Base-by-base conservation (phyloP, 2,888 invertebrate genomes). In the Phyllotreta cruciferae region DNA sequence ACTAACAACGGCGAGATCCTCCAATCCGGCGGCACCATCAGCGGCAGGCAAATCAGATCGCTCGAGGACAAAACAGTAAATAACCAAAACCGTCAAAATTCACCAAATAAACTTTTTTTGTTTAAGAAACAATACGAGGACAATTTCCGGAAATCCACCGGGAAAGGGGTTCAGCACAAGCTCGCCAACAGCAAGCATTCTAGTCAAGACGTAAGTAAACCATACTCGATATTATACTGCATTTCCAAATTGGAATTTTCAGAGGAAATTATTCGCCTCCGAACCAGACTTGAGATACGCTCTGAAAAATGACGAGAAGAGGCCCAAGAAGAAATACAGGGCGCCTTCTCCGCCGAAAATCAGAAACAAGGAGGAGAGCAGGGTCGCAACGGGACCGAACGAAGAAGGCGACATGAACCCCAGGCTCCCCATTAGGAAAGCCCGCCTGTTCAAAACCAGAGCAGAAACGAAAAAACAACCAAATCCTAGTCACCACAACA, bases 1-100 rank as follows among this genome's bases (percentile, higher is more conserved):
- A 93, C 93, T 2, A 89, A 92, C 80, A 93, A 94, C 81, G 93
- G 93, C 55, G 89, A 88, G 74, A 92, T 93, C 76, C 82, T 94
- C 60, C 91, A 91, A 73, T 89, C 90, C 4, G 93, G 92, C 0
- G 93, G 93, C 55, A 93, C 93, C 67, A 89, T 94, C 77, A 91
- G 90, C 72, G 91, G 91, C 3, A 83, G 91, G 60, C 84, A 73
- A 42, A 14, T 42, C 60, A 69, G 41, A 63, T 62, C 63, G 42
- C 63, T 52, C 53, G 47, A 61, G 50, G 63, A 44, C 9, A 42
- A 10, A 34, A 13, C 14, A 9, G n/a, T 24, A 54, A 54, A 39
- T 39, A 41, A 39, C 44, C 41, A 38, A 53, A 53, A 53, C 24
- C 3, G 4, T 50, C 7, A 6, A 35, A 14, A 14, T 50, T 36